phyloP scores from a whole-genome alignment of 2,888 invertebrate genomes.

The Agrochola macilenta region DNA sequence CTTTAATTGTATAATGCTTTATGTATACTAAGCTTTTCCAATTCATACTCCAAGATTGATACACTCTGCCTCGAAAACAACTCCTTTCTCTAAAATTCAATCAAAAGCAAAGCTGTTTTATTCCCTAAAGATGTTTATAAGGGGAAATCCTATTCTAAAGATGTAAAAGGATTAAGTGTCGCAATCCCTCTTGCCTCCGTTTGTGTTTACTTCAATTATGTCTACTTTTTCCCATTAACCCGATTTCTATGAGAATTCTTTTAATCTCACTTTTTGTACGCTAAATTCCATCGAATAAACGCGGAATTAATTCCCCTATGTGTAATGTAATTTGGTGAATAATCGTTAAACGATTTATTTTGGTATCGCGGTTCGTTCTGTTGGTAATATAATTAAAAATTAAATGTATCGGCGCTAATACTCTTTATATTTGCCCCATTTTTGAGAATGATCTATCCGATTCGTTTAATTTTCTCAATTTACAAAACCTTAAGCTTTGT shows the following conservation, averaged over 20 bases:
- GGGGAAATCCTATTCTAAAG: conserved; percentile 65
- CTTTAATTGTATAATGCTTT: background rate
- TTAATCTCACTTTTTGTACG: conserved; percentile 50
- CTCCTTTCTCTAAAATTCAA: conserved; percentile 62
- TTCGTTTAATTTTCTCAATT: background rate
- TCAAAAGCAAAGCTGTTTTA: conserved; percentile 65
- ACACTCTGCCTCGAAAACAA: conserved; percentile 45
- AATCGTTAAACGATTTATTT: conserved; percentile 41
- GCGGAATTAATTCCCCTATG: conserved; percentile 53
- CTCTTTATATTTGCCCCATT: background rate
- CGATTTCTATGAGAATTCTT: conserved; percentile 63
- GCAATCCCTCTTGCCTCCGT: conserved; percentile 38
- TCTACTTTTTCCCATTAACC: conserved; percentile 63
- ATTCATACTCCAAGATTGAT: conserved; percentile 22
- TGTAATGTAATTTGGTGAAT: conserved; percentile 58
- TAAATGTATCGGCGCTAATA: conserved; percentile 3
- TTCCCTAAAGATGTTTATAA: conserved; percentile 63
- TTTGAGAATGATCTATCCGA: background rate
- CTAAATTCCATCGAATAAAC: conserved; percentile 48
- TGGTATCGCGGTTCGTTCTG: conserved; percentile 7
- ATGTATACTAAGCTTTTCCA: background rate
- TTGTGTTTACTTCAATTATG: conserved; percentile 66
- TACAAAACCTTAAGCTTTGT: background rate
- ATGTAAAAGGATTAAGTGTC: conserved; percentile 65
- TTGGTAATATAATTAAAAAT: conserved; percentile 38